Base-by-base conservation (phyloP, 2,888 invertebrate species). In the Aphrophora alni region DNA sequence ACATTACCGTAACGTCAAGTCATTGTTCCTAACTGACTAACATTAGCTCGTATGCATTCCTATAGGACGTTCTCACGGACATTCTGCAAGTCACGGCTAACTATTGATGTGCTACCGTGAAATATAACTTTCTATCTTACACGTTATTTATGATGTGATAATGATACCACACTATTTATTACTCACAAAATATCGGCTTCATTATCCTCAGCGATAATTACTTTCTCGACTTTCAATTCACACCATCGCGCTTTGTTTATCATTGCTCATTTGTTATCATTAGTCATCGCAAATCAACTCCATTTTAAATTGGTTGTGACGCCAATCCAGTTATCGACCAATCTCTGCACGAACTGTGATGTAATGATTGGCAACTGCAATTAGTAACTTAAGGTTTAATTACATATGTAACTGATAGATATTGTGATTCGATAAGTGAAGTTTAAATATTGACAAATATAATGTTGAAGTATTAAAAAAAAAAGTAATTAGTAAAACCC, bases 91-190 rank as follows among this genome's bases (percentile, higher is more conserved):
- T 59, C 59, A 59, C 21, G 21, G n/a, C 59, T 59, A 59, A 59
- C 59, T 59, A 59, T 59, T 59, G 59, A 59, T 59, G 59, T 59
- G 59, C 59, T 59, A 59, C 59, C 21, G 59, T 59, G 59, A 59
- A 59, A 59, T 59, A 59, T 59, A 59, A 59, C 59, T 59, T 59
- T 59, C 59, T 59, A 59, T 21, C 59, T 59, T 59, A 21, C 59
- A 59, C 59, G 59, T 59, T 59, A 59, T 59, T 59, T 59, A 59
- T 59, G 59, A 59, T 59, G 59, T 59, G 59, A 59, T 59, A 59
- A 59, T 59, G 59, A 59, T 59, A 59, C 59, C 59, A 21, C 21
- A 21, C 21, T 59, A 59, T 59, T 59, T 59, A 59, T 59, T 59
- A 59, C 59, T 21, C 59, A 59, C 59, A 59, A 59, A 59, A 59